Evolutionary conservation across 37 sponge, comb jelly and placozoan genomes (phyloP), one percentile per base, ranked within the genome.

Genomic region (Theonella swinhoei): DNA sequence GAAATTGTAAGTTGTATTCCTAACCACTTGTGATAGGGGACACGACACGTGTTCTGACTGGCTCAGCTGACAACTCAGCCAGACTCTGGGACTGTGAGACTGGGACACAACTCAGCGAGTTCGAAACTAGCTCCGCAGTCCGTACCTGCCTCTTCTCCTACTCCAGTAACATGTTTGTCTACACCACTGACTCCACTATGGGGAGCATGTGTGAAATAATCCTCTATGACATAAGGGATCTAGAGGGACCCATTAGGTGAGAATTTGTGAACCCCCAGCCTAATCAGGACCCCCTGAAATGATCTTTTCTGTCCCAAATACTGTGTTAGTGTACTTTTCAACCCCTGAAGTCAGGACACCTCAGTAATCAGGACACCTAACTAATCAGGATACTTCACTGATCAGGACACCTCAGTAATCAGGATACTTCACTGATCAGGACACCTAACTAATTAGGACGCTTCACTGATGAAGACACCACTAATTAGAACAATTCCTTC

Each of bases 61-160:
- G 94, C 14, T 58, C 88, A 67, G 99, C 95, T 36, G 99, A 96
- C 72, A 95, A 91, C 83, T 80, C 92, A 22, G 85, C 89, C 54
- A 75, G 84, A n/a, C 68, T 99, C 32, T 99, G 99, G 99, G 95
- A 99, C 85, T 92, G 95, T 69, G 95, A 94, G 68, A 95, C 90
- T 8, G 99, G 99, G 35, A 71, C 39, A 38, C 77, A 77, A 61
- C 59, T 94, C 29, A 33, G 58, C 3, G 85, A 68, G 20, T 83
- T 82, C 80, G 68, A 82, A 28, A 92, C 95, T 19, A 81, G 76
- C 40, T 87, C 97, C 24, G 88, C 95, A 0, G 94, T 96, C 2
- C 68, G 99, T 32, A 80, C 97, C 0, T 99, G 99, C 77, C 90
- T 84, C 32, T 99, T 99, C 60, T 93, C 91, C 29, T 39, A 72